These are phyloP conservation scores for Gambusia holbrooki DNA, from an alignment of 2,113 vertebrate genomes.

Conservation along the genomic window DNA sequence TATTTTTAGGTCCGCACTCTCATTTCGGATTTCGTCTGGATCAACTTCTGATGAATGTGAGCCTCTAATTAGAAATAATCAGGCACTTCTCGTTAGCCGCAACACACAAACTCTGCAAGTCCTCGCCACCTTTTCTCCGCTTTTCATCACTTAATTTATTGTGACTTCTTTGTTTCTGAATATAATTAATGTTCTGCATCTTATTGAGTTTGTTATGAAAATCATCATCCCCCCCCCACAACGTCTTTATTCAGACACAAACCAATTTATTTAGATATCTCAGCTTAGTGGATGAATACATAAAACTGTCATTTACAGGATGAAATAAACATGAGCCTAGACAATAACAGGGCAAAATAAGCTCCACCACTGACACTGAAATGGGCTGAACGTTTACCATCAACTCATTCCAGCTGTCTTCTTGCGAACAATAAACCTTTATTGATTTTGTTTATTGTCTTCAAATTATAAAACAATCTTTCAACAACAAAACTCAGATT, in stretches of 20 bases:
- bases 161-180: conserved; percentile 1
- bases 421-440: background rate
- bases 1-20: conserved; percentile 32
- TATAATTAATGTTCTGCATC: conserved; percentile 11
- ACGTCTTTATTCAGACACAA: no score
- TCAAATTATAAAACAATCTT: background rate
- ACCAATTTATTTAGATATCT: no score
- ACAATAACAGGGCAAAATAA: conserved; percentile 3
- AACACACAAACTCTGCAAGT: conserved; percentile 6
- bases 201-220: background rate
- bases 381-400: conserved; percentile 1
- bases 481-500: background rate
- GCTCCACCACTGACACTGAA: conserved; percentile 4
- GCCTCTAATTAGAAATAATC: conserved; percentile 9
- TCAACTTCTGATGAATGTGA: conserved; percentile 5
- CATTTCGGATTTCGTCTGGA: conserved; percentile 6
- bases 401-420: background rate
- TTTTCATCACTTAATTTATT: conserved; percentile 9
- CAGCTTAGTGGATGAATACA: background rate
- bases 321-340: conserved; percentile 28
- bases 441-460: background rate
- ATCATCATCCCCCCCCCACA: background rate
- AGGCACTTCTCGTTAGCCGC: background rate
- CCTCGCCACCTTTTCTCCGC: background rate
- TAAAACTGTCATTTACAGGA: conserved; percentile 21